A percentile compares a stretch with the other conserved stretches of the same genome.
Evolutionary conservation across 2,797 vertebrate genomes (phyloP).

Genomic region (Gadopsis marmoratus): DNA sequence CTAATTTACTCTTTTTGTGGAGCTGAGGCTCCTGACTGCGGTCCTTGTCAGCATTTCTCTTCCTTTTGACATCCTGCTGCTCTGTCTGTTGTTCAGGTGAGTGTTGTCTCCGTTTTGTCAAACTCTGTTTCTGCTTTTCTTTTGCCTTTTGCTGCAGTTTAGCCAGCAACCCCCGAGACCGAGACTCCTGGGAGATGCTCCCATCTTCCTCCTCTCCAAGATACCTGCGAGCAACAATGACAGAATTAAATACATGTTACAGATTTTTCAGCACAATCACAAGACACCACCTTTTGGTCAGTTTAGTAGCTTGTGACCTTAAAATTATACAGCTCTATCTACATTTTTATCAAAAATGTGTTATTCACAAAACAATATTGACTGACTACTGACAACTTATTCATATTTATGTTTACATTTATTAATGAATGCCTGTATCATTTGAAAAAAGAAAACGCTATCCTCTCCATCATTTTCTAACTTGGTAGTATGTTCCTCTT

Average conservation of each 20-base stretch:
- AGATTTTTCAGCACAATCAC: not conserved
- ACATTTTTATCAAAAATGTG: not conserved
- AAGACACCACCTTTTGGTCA: not conserved
- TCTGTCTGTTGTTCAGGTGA: constrained; percentile 8
- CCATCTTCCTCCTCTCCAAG: constrained; percentile 81
- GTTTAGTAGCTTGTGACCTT: not conserved
- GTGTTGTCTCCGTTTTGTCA: constrained; percentile 13
- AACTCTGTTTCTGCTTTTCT: constrained; percentile 81
- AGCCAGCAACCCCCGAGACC: constrained; percentile 85
- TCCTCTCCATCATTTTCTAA: not conserved
- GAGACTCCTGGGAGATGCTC: constrained; percentile 56
- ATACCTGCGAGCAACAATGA: constrained; percentile 78
- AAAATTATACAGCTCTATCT: not conserved
- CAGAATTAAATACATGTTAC: not conserved
- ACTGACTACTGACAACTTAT: not conserved
- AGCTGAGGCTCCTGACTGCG: rapidly evolving
- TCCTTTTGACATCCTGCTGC: constrained; percentile 17
- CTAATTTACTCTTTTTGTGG: constrained; percentile 57
- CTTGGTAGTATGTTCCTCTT: too few relatives aligned
- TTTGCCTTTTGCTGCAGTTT: constrained; percentile 88
- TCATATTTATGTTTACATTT: not conserved
- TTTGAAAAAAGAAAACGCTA: too few relatives aligned
- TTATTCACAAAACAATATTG: not conserved
- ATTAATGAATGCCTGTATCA: not conserved
- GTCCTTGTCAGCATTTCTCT: constrained; percentile 31